Base-by-base conservation (phyloP, 2,113 vertebrate species). In the Fulmarus glacialis region DNA sequence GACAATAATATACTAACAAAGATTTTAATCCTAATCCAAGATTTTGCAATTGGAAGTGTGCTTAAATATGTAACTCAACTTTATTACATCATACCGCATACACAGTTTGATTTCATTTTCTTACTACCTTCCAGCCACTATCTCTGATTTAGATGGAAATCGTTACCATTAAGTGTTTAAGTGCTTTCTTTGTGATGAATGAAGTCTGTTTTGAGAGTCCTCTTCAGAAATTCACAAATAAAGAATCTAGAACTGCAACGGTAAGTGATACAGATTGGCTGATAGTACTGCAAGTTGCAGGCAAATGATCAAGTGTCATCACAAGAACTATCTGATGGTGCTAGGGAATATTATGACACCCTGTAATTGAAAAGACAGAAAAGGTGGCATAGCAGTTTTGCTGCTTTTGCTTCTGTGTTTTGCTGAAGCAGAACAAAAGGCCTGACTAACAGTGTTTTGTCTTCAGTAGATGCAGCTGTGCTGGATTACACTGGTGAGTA, bases 391-490 rank as follows among this genome's bases (percentile, higher is more conserved):
- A 75, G 43, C 32, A 17, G 12, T 62, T 95, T 38, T 89, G 9
- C 24, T 71, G 45, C 60, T 85, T 63, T 85, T 90, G 52, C 82
- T 74, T 81, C 34, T 82, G 30, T 89, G 64, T 86, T 90, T 90
- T 70, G 52, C 64, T 90, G 73, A 87, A 66, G 45, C 40, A 26
- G 64, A 95, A 89, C 77, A 94, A 79, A 93, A 75, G 20, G 22
- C 34, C 30, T 93, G 11, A 56, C 63, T 60, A 82, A 29, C 22
- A 58, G 9, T 75, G 53, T 89, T 90, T 87, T 90, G 43, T 68
- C 60, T 87, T 89, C 70, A 58, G 45, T 72, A 53, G 32, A 16
- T 68, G 81, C 83, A 96, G 80, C 89, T 97, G 86, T 94, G 30
- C 56, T 47, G 53, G 27, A 82, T 60, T 91, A 55, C 32, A 26